A percentile compares a stretch with the other conserved stretches of the same genome.
Evolutionary conservation across 2,113 vertebrate species (phyloP).

Genomic region (Pluvialis apricaria): DNA sequence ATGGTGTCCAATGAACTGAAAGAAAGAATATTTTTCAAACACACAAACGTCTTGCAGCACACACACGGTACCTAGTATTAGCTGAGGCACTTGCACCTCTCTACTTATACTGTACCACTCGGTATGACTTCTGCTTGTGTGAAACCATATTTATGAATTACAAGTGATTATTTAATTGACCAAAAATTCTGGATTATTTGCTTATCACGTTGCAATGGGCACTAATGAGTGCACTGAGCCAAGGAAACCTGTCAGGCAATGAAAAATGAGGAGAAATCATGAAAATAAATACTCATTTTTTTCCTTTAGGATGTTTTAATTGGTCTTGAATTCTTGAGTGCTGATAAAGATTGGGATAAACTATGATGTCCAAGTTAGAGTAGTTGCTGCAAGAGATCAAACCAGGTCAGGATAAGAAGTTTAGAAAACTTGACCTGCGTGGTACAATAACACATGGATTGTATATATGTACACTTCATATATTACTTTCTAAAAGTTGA

Average conservation of each 20-base stretch:
- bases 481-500: rapidly evolving
- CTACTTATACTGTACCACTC: neutral
- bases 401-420: neutral
- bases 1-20: neutral
- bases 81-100: too few species aligned
- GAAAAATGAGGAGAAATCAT: neutral
- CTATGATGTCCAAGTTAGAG: neutral
- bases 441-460: rapidly evolving
- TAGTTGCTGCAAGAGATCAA: neutral
- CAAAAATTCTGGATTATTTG: neutral
- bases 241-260: neutral
- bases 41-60: neutral
- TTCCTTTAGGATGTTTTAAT: neutral
- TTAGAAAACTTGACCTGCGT: neutral
- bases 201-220: neutral
- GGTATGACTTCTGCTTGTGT: neutral
- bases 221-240: neutral
- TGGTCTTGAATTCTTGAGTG: neutral
- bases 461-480: neutral
- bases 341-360: neutral
- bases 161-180: neutral
- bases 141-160: neutral
- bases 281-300: rapidly evolving
- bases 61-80: rapidly evolving
- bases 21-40: neutral